Conservation (phyloP, 2,797 vertebrate genomes). For the Micromesistius poutassou region DNA sequence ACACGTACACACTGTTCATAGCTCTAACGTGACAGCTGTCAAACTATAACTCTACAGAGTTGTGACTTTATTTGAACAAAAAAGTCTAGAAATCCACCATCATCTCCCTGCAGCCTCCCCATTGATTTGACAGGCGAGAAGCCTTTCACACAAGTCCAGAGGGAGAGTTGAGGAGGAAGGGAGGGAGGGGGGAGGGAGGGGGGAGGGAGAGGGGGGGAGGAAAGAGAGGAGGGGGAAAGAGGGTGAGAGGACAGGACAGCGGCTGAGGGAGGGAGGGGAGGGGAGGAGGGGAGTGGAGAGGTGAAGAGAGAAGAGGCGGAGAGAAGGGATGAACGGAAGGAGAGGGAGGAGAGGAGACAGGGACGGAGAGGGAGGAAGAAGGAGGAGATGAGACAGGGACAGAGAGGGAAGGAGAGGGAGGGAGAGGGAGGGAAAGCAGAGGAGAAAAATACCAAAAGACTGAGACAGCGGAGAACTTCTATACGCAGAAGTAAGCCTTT, state of each 20-base stretch:
- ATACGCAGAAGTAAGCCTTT: conserved; percentile 30
- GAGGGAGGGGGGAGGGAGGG: background rate
- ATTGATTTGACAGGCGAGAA: conserved; percentile 27
- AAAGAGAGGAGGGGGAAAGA: background rate
- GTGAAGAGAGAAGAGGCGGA: background rate
- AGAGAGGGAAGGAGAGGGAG: conserved; percentile 21
- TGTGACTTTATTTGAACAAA: conserved; percentile 8
- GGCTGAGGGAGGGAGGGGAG: background rate
- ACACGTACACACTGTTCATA: conserved; percentile 1
- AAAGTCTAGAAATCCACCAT: conserved; percentile 11
- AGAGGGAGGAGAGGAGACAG: background rate
- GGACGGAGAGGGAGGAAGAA: background rate
- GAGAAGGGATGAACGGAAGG: background rate
- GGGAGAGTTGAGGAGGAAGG: background rate
- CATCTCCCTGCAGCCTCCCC: conserved; percentile 16
- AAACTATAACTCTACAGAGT: conserved; percentile 20
- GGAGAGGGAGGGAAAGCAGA: conserved; percentile 36
- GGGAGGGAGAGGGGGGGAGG: background rate
- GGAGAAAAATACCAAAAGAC: background rate
- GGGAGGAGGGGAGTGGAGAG: background rate
- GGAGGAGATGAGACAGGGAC: background rate
- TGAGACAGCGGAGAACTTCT: conserved; percentile 29
- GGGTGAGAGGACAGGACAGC: background rate
- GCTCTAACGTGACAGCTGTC: conserved; percentile 30
- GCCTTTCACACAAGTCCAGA: conserved; percentile 15